phyloP scores from a whole-genome alignment of 2,113 vertebrate species.

The Tiliqua scincoides region DNA sequence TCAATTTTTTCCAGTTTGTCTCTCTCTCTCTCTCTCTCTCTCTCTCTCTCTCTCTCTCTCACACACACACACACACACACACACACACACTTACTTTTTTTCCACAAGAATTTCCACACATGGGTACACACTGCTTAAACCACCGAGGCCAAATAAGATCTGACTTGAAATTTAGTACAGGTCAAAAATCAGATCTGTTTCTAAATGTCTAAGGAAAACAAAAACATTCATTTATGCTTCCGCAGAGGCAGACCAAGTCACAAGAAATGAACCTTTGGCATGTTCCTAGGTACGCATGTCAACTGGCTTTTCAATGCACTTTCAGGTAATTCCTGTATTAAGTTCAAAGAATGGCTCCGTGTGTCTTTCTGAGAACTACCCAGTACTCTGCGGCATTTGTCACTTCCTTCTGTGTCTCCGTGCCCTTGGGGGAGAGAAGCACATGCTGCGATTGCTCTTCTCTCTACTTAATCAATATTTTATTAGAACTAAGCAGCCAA shows the following conservation, averaged over 20 bases:
- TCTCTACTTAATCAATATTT: slow-evolving; percentile 12
- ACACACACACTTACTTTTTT: background rate
- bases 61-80: background rate
- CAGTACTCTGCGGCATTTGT: background rate
- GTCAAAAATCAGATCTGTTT: background rate
- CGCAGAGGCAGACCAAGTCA: background rate
- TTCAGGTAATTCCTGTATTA: background rate
- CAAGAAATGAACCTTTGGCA: background rate
- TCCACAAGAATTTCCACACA: background rate
- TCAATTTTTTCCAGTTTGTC: background rate
- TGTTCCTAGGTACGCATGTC: background rate
- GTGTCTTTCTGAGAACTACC: background rate
- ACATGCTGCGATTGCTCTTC: background rate
- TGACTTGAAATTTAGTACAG: background rate
- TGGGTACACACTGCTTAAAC: background rate
- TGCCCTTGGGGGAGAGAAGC: background rate
- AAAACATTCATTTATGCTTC: background rate
- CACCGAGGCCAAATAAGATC: too few species aligned
- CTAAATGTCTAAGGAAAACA: background rate
- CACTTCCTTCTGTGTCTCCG: background rate
- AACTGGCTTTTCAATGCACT: background rate
- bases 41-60: too few species aligned
- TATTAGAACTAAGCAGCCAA: slow-evolving; percentile 1
- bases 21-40: too few species aligned
- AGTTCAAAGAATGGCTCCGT: background rate